Conservation (phyloP, 2,797 vertebrate genomes). For the Garrulus glandarius region DNA sequence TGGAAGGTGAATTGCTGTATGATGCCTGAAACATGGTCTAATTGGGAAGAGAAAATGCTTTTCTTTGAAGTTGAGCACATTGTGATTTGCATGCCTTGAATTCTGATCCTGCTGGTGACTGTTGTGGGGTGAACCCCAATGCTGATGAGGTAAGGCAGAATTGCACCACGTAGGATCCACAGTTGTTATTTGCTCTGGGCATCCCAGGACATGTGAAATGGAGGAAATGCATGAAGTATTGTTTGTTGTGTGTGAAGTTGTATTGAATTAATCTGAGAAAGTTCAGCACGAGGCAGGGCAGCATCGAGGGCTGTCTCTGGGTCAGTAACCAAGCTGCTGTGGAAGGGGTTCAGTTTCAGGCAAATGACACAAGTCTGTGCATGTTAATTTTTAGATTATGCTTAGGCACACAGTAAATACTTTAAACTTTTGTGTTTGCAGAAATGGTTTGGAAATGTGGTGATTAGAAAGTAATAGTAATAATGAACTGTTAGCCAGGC, state of each 20-base stretch:
- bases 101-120: background rate
- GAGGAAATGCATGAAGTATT: background rate
- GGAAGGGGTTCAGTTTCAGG: background rate
- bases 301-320: background rate
- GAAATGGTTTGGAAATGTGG: background rate
- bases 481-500: background rate
- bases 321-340: background rate
- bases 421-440: background rate
- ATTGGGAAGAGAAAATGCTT: background rate
- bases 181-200: background rate
- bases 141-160: background rate
- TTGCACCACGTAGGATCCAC: background rate
- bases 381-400: background rate
- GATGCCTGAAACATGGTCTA: background rate
- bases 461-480: background rate
- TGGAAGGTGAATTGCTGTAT: background rate
- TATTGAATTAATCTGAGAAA: background rate
- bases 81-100: background rate
- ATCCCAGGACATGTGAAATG: accelerated
- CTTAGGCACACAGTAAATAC: background rate
- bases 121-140: accelerated
- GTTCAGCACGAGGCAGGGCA: background rate
- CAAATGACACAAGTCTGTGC: background rate
- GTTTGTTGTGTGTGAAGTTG: background rate
- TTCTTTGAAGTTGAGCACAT: background rate